Conservation (phyloP, 2,113 vertebrate species). For the Silurus meridionalis region DNA sequence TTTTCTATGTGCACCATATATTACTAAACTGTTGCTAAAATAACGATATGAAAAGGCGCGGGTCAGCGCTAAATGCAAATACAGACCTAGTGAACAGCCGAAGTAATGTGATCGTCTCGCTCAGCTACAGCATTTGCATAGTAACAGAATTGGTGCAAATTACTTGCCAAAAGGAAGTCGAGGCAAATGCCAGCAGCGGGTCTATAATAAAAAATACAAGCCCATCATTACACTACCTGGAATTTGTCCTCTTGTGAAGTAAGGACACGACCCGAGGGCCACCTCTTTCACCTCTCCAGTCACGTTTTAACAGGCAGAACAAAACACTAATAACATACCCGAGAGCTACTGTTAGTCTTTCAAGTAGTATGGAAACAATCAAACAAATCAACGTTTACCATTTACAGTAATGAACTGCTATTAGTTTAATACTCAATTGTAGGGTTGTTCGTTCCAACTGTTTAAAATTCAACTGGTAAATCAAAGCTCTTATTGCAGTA, state of each 20-base stretch:
- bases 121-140: conserved; percentile 4
- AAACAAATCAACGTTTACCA: not conserved
- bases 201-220: conserved; percentile 24
- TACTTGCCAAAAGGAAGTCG: conserved; percentile 19
- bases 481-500: not conserved
- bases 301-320: not conserved
- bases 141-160: conserved; percentile 28
- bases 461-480: not conserved
- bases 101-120: not conserved
- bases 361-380: not conserved
- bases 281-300: not conserved
- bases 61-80: not conserved
- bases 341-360: conserved; percentile 4
- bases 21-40: not conserved
- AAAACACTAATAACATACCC: conserved; percentile 18
- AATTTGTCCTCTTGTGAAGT: conserved; percentile 4
- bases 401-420: not conserved
- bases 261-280: not conserved
- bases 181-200: conserved; percentile 33
- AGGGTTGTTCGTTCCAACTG: not conserved
- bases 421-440: not conserved
- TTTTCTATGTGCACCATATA: not conserved
- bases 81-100: not conserved
- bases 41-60: no score
- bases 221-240: conserved; percentile 10